phyloP scores from a whole-genome alignment of 2,888 invertebrate species.

The Dryococelus australis region DNA sequence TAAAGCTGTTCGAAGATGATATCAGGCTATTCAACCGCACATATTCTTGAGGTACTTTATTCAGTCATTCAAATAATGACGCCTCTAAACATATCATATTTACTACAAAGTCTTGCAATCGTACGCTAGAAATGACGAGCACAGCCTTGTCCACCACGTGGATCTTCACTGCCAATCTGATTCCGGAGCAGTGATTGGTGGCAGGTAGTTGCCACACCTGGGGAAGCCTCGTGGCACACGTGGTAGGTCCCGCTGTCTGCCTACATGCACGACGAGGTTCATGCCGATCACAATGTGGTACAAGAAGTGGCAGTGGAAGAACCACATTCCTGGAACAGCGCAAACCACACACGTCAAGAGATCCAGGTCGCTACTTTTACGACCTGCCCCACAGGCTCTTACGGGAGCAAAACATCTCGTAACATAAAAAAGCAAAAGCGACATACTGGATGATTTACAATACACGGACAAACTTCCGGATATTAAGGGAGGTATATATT shows the following conservation, averaged over 20 bases:
- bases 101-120: no score
- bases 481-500: no score
- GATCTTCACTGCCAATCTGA: neutral
- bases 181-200: neutral
- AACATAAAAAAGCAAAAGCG: neutral
- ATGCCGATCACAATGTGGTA: conserved; percentile 90
- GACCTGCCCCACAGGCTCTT: conserved; percentile 5
- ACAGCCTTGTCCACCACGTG: neutral
- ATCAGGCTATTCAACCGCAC: no score
- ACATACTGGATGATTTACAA: no score
- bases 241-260: neutral
- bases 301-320: conserved; percentile 90
- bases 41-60: no score
- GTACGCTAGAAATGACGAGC: no score
- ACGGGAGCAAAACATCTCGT: neutral
- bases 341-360: neutral
- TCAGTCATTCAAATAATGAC: no score
- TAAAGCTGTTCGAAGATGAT: no score
- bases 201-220: conserved; percentile 17
- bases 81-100: no score
- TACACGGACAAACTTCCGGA: no score
- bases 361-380: neutral
- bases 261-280: conserved; percentile 53
- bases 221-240: conserved; percentile 12
- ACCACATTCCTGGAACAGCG: conserved; percentile 75